These are phyloP conservation scores for Catocala sponsa DNA, from an alignment of 2,888 invertebrate genomes.

Conservation along the genomic window DNA sequence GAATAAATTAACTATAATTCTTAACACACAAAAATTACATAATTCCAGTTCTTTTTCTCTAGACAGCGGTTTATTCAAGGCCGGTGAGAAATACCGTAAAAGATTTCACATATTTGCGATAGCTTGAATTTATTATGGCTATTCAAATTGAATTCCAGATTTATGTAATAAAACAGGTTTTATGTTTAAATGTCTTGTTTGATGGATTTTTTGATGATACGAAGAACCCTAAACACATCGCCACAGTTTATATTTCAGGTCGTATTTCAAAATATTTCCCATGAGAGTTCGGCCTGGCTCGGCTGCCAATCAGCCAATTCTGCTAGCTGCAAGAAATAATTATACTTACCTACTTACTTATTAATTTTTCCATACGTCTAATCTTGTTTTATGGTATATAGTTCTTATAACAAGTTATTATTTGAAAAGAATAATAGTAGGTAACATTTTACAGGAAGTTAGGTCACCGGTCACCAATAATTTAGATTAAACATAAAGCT, in stretches of 20 bases:
- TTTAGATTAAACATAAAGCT: conserved; percentile 47
- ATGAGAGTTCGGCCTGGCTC: conserved; percentile 59
- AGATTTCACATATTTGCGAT: conserved; percentile 10
- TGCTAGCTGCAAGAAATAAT: conserved; percentile 45
- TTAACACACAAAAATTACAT: conserved; percentile 33
- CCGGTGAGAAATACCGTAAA: conserved; percentile 7
- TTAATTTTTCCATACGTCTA: background rate
- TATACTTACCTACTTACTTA: conserved; percentile 29
- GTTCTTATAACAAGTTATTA: conserved; percentile 14
- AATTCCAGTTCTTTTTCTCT: conserved; percentile 18
- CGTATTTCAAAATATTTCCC: conserved; percentile 79
- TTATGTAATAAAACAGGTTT: background rate
- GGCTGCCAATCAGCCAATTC: conserved; percentile 18
- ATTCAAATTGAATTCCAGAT: background rate
- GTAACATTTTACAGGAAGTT: conserved; percentile 51
- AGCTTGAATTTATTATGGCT: background rate
- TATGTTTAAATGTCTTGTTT: background rate
- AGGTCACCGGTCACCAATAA: conserved; percentile 51
- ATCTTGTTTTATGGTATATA: conserved; percentile 9
- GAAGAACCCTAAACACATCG: conserved; percentile 58
- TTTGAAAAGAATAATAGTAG: conserved; percentile 39
- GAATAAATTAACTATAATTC: conserved; percentile 4
- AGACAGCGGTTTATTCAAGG: conserved; percentile 7
- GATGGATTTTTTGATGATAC: conserved; percentile 18
- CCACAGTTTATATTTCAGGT: conserved; percentile 67